These are phyloP conservation scores for Orthonyx spaldingii DNA, from an alignment of 2,113 vertebrate species.

Conservation along the genomic window DNA sequence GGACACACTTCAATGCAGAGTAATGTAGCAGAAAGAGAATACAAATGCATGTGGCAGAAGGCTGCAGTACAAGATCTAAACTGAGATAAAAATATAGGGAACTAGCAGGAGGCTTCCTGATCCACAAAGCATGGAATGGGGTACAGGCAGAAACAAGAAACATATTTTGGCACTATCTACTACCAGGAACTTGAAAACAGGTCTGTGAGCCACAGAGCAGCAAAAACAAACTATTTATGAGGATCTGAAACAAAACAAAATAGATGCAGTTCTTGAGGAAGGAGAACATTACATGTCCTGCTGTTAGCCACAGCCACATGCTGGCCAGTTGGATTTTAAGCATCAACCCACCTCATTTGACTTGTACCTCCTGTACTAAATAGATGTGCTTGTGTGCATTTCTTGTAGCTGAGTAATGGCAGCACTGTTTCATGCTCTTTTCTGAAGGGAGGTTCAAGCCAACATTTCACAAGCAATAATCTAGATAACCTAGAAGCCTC, in stretches of 20 bases:
- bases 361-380: background rate
- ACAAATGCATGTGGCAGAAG: background rate
- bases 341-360: background rate
- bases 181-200: background rate
- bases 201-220: background rate
- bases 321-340: background rate
- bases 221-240: background rate
- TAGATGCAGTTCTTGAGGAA: background rate
- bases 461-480: background rate
- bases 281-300: background rate
- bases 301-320: background rate
- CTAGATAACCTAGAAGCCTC: background rate
- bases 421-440: background rate
- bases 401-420: background rate
- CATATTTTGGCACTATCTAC: background rate
- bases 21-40: background rate
- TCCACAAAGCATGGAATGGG: background rate
- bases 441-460: background rate
- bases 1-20: fast-evolving
- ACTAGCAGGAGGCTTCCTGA: background rate
- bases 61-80: background rate
- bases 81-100: background rate
- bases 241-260: background rate
- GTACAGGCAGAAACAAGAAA: background rate
- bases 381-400: background rate